Base-by-base conservation (phyloP, 2,113 vertebrate genomes). In the Ciconia maguari region DNA sequence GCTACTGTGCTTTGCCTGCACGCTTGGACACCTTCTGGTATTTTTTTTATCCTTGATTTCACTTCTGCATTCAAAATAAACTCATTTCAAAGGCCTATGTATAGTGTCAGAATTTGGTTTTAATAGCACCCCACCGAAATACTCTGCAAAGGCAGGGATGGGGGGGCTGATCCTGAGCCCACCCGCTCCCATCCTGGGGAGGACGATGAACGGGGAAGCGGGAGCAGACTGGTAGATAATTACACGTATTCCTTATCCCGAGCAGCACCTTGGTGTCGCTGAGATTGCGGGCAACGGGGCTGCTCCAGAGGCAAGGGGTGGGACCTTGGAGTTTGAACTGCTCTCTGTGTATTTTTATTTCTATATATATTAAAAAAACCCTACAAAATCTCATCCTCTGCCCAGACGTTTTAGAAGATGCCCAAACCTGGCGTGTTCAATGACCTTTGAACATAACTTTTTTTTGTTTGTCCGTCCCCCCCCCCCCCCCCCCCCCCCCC, bases 371-470 rank as follows among this genome's bases (percentile, higher is more conserved):
- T 19, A 5, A 44, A 58, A 57, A 70, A 38, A 2, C 29, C 34
- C 26, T 10, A 18, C 26, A 41, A 30, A 64, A 58, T 61, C 46
- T 75, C 13, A 22, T 52, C 62, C 30, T 88, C 68, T 54, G 38
- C 38, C 42, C 4, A 2, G 64, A 71, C 17, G 6, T 24, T 87
- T 36, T n/a, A 32, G 24, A 66, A 58, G 62, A 55, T 79, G 64
- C n/a, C 83, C 65, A 9, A 96, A 81, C 70, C 75, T 2, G 2
- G 7, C 3, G 11, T 83, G 46, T 21, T 80, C 82, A 85, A 38
- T 92, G 87, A 89, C 72, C 94, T 97, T 90, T 90, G 87, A 78
- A 93, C 92, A 77, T 0, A 83, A 41, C 8, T 60, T 69, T 54
- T 78, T 52, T 36, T 48, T 69, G 38, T 70, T 42, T 66, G 48